These are phyloP conservation scores for Eubasilissa regina DNA, from an alignment of 1,140 invertebrate species.

Conservation along the genomic window DNA sequence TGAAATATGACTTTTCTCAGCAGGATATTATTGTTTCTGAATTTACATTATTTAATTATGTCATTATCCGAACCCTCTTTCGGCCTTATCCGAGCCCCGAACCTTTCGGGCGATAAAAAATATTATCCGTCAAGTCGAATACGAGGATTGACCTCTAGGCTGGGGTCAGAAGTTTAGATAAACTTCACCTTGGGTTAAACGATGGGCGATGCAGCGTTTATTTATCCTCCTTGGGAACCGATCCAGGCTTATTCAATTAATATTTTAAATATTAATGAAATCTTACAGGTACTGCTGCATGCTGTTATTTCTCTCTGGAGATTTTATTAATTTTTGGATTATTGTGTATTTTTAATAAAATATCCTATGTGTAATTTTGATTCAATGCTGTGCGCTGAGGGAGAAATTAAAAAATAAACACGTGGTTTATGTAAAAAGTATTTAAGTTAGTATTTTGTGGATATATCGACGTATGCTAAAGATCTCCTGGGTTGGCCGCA, in stretches of 20 bases:
- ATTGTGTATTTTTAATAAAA: too few species aligned
- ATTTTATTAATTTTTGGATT: too few species aligned
- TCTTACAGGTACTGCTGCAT: too few species aligned
- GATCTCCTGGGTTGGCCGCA: too few species aligned
- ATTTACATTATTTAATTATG: slow-evolving; percentile 60
- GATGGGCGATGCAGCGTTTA: background rate
- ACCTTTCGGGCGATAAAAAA: slow-evolving; percentile 6
- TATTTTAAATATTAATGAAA: too few species aligned
- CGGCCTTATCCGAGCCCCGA: slow-evolving; percentile 3
- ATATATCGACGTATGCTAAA: too few species aligned
- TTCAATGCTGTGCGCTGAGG: too few species aligned
- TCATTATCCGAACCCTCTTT: slow-evolving; percentile 46
- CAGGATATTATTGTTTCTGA: slow-evolving; percentile 57
- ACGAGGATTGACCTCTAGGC: slow-evolving; percentile 10
- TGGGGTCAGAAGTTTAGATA: slow-evolving; percentile 16
- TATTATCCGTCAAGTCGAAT: slow-evolving; percentile 1
- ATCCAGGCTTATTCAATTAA: background rate
- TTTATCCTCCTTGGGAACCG: slow-evolving; percentile 2
- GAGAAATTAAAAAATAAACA: too few species aligned
- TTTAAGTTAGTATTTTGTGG: too few species aligned
- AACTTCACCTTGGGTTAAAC: slow-evolving; percentile 9
- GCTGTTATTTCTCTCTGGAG: too few species aligned
- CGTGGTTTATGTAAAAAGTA: too few species aligned
- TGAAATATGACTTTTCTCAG: slow-evolving; percentile 57
- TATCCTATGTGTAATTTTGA: too few species aligned